phyloP scores from a whole-genome alignment of 1,140 invertebrate genomes.

The Drosophila ogumai region DNA sequence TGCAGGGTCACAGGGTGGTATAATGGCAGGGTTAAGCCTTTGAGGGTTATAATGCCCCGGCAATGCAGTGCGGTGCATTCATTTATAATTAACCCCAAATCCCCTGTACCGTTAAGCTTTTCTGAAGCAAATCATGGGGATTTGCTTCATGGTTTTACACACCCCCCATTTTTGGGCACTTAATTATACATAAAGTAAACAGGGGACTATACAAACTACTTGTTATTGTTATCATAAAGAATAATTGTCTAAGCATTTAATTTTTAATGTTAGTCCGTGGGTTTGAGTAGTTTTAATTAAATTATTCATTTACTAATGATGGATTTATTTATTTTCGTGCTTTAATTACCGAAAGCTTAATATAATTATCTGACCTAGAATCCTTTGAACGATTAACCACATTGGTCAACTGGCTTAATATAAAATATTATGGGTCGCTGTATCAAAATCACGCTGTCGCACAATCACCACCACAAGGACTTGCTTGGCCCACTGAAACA shows the following conservation, averaged over 20 bases:
- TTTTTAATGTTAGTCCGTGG: neutral
- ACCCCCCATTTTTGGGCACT: neutral
- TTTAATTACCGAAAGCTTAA: constrained; percentile 5
- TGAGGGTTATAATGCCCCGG: neutral
- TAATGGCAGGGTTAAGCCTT: constrained; percentile 2
- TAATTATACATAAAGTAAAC: neutral
- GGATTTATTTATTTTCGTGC: neutral
- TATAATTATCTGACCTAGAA: neutral
- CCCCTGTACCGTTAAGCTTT: constrained; percentile 6
- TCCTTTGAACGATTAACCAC: constrained; percentile 13
- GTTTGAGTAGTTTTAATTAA: neutral
- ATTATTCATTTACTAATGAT: neutral
- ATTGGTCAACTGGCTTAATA: constrained; percentile 9
- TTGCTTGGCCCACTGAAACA: constrained; percentile 17
- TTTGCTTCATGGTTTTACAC: neutral
- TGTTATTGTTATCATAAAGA: too few species aligned
- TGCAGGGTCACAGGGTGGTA: neutral
- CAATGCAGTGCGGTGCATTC: constrained; percentile 20
- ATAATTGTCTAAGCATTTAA: neutral
- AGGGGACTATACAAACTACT: neutral
- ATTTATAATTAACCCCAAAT: constrained; percentile 39
- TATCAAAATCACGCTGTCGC: too few species aligned
- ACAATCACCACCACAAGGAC: constrained; percentile 11
- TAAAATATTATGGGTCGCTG: constrained; percentile 14
- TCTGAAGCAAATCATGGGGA: constrained; percentile 14